phyloP scores from a whole-genome alignment of 2,888 invertebrate species.

The Plutella xylostella region DNA sequence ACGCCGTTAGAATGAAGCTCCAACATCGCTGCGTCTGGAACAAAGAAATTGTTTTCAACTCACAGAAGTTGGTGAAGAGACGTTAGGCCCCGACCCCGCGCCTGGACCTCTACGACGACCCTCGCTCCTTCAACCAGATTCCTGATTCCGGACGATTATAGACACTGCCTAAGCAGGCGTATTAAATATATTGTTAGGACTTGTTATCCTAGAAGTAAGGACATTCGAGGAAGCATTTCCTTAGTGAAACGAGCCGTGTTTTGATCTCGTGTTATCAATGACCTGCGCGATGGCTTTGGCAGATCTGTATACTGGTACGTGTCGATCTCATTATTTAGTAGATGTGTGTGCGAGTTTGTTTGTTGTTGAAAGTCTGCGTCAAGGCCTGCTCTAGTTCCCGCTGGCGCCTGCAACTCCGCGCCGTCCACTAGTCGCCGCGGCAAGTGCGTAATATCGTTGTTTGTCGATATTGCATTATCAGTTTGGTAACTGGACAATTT shows the following conservation, averaged over 20 bases:
- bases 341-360: slow-evolving; percentile 14
- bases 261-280: slow-evolving; percentile 24
- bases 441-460: too few relatives aligned
- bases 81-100: slow-evolving; percentile 71
- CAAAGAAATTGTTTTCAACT: slow-evolving; percentile 92
- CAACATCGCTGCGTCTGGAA: slow-evolving; percentile 93
- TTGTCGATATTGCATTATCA: not conserved
- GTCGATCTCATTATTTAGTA: slow-evolving; percentile 23
- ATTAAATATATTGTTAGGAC: slow-evolving; percentile 41
- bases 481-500: slow-evolving; percentile 7
- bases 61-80: slow-evolving; percentile 93
- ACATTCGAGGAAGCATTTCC: slow-evolving; percentile 32
- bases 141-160: slow-evolving; percentile 41
- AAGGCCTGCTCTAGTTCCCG: slow-evolving; percentile 44
- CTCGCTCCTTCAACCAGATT: slow-evolving; percentile 48
- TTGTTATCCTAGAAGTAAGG: slow-evolving; percentile 45
- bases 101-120: slow-evolving; percentile 51
- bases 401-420: slow-evolving; percentile 9
- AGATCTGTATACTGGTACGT: slow-evolving; percentile 62
- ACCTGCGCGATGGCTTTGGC: slow-evolving; percentile 56
- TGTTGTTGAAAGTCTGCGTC: slow-evolving; percentile 28
- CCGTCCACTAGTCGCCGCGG: slow-evolving; percentile 4
- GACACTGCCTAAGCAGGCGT: slow-evolving; percentile 55
- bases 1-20: slow-evolving; percentile 73
- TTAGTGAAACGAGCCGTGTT: not conserved